phyloP scores from a whole-genome alignment of 1,140 invertebrate species.

The Hyles vespertilio region DNA sequence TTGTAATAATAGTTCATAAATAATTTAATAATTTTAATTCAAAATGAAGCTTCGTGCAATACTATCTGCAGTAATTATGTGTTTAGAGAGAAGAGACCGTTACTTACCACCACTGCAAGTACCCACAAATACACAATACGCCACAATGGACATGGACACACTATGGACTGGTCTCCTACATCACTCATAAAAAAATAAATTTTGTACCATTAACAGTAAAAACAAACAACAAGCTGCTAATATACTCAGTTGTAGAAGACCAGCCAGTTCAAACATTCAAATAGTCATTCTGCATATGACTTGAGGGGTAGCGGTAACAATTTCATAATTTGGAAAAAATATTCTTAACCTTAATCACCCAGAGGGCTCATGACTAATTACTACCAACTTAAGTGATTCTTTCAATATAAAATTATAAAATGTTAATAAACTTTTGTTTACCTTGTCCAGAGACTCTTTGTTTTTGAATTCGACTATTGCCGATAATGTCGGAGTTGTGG shows the following conservation, averaged over 20 bases:
- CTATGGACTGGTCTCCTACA: slow-evolving; percentile 35
- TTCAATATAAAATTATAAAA: slow-evolving; percentile 42
- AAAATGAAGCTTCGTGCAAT: too few species aligned
- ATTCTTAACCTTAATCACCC: slow-evolving; percentile 39
- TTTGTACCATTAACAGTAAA: slow-evolving; percentile 14
- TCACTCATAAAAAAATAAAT: slow-evolving; percentile 9
- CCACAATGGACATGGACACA: slow-evolving; percentile 13
- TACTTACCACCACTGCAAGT: slow-evolving; percentile 20
- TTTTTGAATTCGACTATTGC: slow-evolving; percentile 75
- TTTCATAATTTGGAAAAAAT: slow-evolving; percentile 53
- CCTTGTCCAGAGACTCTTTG: slow-evolving; percentile 73
- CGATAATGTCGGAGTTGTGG: slow-evolving; percentile 74
- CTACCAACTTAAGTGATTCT: slow-evolving; percentile 25
- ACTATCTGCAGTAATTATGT: too few species aligned
- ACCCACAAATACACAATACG: slow-evolving; percentile 16
- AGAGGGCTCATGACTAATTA: slow-evolving; percentile 8
- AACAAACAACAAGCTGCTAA: slow-evolving; percentile 6
- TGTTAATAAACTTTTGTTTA: slow-evolving; percentile 70
- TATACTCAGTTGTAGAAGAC: slow-evolving; percentile 43
- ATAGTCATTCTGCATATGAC: slow-evolving; percentile 59
- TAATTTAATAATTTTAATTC: too few species aligned
- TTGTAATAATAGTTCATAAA: too few species aligned
- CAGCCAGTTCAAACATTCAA: slow-evolving; percentile 70
- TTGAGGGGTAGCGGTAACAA: slow-evolving; percentile 20
- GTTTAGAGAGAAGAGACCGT: not conserved